Evolutionary conservation across 2,888 invertebrate genomes (phyloP).

Genomic region (Mechanitis messenoides): DNA sequence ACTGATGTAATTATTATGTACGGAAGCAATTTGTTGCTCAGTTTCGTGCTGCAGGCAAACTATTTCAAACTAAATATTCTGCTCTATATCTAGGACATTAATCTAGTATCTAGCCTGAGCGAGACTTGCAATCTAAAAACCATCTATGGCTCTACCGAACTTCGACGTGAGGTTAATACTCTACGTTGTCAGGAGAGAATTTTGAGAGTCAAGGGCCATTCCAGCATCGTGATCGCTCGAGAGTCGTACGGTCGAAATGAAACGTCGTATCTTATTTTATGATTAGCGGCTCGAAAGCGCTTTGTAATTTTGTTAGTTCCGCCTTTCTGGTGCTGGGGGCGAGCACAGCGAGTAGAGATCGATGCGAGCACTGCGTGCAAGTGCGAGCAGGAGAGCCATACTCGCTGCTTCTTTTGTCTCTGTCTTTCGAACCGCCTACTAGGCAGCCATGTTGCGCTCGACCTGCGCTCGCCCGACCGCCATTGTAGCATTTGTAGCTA

Average conservation of each 20-base stretch:
- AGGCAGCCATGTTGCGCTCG: slow-evolving; percentile 77
- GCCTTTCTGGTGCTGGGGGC: slow-evolving; percentile 77
- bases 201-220: slow-evolving; percentile 76
- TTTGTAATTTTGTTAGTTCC: slow-evolving; percentile 78
- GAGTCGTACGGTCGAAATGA: slow-evolving; percentile 76
- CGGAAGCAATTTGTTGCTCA: slow-evolving; percentile 23
- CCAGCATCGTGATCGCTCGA: slow-evolving; percentile 73
- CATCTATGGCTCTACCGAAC: slow-evolving; percentile 55
- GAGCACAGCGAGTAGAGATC: slow-evolving; percentile 73
- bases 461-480: slow-evolving; percentile 76
- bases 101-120: slow-evolving; percentile 14
- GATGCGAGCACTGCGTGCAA: slow-evolving; percentile 70
- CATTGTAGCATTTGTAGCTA: slow-evolving; percentile 74
- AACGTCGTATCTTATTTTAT: slow-evolving; percentile 78
- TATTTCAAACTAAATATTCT: slow-evolving; percentile 16
- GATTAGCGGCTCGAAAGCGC: slow-evolving; percentile 78
- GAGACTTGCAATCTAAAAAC: slow-evolving; percentile 43
- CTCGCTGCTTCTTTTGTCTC: slow-evolving; percentile 55
- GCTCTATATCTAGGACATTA: slow-evolving; percentile 14
- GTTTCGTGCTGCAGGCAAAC: slow-evolving; percentile 16
- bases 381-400: slow-evolving; percentile 60
- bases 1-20: slow-evolving; percentile 27
- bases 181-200: slow-evolving; percentile 69
- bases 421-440: slow-evolving; percentile 73
- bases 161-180: slow-evolving; percentile 62